Conservation (phyloP, 2,888 invertebrate species). For the Hermaeophaga mercurialis region DNA sequence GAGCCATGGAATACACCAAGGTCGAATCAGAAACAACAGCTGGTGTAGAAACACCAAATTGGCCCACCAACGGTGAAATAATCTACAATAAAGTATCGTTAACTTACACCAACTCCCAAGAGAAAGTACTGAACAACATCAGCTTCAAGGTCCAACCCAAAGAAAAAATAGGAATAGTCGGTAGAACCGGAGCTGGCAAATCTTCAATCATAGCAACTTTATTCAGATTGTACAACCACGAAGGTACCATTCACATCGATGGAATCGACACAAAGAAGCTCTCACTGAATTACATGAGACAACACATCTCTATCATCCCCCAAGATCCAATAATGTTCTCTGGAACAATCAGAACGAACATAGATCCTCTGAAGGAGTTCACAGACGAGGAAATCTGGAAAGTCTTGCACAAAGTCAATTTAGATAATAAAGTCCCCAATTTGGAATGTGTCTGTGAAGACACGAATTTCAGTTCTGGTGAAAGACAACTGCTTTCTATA, state of each 20-base stretch:
- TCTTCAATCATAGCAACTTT: slow-evolving; percentile 77
- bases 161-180: slow-evolving; percentile 77
- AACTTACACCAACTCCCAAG: slow-evolving; percentile 74
- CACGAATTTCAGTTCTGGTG: slow-evolving; percentile 52
- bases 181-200: slow-evolving; percentile 87
- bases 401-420: slow-evolving; percentile 52
- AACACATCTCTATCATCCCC: slow-evolving; percentile 60
- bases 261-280: slow-evolving; percentile 51
- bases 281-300: slow-evolving; percentile 58
- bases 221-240: slow-evolving; percentile 73
- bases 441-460: slow-evolving; percentile 42
- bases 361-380: slow-evolving; percentile 45
- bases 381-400: slow-evolving; percentile 48
- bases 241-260: slow-evolving; percentile 69
- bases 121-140: slow-evolving; percentile 71
- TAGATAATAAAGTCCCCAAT: slow-evolving; percentile 50
- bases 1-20: slow-evolving; percentile 62
- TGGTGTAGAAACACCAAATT: slow-evolving; percentile 61
- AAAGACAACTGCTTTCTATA: slow-evolving; percentile 63
- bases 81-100: slow-evolving; percentile 66
- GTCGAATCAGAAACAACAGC: slow-evolving; percentile 54
- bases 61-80: slow-evolving; percentile 67
- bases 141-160: slow-evolving; percentile 69
- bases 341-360: slow-evolving; percentile 59
- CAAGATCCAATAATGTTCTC: slow-evolving; percentile 63